phyloP scores from a whole-genome alignment of 2,888 invertebrate species.

The Diplolepis rosae region DNA sequence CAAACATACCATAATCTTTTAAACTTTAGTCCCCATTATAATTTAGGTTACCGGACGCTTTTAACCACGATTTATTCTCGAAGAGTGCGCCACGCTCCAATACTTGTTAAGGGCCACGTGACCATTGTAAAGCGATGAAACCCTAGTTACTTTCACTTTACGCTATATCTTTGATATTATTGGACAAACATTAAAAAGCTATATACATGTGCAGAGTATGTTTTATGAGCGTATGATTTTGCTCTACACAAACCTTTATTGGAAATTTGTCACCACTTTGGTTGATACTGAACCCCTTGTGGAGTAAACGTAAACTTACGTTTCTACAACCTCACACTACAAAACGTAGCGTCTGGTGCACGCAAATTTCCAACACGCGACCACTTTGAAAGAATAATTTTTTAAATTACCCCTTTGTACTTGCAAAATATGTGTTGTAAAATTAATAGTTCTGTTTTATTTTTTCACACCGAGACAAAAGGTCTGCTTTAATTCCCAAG shows the following conservation, averaged over 20 bases:
- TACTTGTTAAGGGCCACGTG: slow-evolving; percentile 21
- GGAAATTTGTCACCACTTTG: neutral
- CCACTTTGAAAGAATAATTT: too few relatives aligned
- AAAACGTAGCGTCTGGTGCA: neutral
- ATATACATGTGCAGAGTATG: neutral
- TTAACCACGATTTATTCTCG: neutral
- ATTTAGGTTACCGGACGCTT: slow-evolving; percentile 1
- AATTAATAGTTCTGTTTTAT: too few relatives aligned
- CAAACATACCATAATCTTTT: slow-evolving; percentile 1
- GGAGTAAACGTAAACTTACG: neutral
- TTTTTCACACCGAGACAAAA: too few relatives aligned
- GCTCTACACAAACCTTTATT: neutral
- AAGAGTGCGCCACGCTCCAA: slow-evolving; percentile 14
- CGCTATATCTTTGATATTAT: neutral
- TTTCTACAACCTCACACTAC: neutral
- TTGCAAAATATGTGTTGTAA: too few relatives aligned
- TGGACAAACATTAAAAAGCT: slow-evolving; percentile 4
- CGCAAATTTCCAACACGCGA: slow-evolving; percentile 8
- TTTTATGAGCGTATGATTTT: neutral
- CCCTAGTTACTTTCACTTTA: slow-evolving; percentile 11
- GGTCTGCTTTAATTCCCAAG: too few relatives aligned
- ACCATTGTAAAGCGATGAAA: slow-evolving; percentile 5
- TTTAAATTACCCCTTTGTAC: too few relatives aligned
- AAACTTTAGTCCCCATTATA: neutral
- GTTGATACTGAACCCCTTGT: neutral